phyloP scores from a whole-genome alignment of 2,888 invertebrate species.

The Agonopterix alstromeriana region DNA sequence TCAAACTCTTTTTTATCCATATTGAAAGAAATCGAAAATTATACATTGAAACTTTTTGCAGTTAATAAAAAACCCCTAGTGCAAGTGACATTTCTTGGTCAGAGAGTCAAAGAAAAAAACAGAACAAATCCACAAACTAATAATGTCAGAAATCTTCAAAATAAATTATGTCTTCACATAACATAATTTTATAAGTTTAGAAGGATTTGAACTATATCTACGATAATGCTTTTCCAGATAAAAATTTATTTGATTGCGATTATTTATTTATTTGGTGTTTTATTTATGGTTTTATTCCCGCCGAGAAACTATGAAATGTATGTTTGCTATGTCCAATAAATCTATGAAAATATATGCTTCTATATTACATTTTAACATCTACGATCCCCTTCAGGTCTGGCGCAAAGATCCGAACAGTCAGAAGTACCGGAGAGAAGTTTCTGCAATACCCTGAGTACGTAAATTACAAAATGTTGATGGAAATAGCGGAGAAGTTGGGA shows the following conservation, averaged over 20 bases:
- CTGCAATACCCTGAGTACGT: conserved; percentile 32
- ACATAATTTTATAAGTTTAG: no score
- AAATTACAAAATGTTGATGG: conserved; percentile 25
- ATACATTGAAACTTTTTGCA: no score
- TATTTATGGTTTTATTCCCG: conserved; percentile 57
- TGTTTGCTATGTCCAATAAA: conserved; percentile 14
- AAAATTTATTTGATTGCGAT: conserved; percentile 53
- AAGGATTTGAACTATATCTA: not conserved
- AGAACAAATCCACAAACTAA: no score
- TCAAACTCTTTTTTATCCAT: no score
- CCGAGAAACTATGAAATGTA: conserved; percentile 61
- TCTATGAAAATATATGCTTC: not conserved
- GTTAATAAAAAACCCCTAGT: no score
- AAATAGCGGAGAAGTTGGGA: conserved; percentile 25
- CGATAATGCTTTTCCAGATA: conserved; percentile 55
- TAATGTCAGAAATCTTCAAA: no score
- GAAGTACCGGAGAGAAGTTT: conserved; percentile 25
- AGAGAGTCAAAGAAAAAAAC: no score
- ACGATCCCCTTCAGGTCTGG: conserved; percentile 42
- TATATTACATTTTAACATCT: not conserved
- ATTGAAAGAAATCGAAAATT: no score
- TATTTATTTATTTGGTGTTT: conserved; percentile 48
- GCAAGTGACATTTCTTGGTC: no score
- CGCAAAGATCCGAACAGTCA: conserved; percentile 44
- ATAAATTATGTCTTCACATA: no score